Evolutionary conservation across 2,888 invertebrate species (phyloP).

Genomic region (Biston betularia): DNA sequence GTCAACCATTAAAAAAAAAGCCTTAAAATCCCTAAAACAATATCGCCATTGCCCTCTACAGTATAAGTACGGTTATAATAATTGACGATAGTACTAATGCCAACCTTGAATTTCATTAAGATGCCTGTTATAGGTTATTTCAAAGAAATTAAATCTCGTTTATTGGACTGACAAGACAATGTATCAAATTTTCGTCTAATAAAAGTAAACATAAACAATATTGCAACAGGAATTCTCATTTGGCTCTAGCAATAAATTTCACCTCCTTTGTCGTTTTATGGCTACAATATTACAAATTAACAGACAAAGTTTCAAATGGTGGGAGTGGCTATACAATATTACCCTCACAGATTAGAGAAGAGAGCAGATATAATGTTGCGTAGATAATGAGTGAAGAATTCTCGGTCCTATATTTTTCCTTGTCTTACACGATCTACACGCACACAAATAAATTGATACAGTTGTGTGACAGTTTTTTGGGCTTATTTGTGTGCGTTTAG

Average conservation of each 20-base stretch:
- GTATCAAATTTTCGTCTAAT: conserved; percentile 15
- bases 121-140: conserved; percentile 4
- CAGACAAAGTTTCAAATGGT: conserved; percentile 40
- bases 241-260: conserved; percentile 31
- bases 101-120: not conserved
- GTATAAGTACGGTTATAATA: too few relatives aligned
- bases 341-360: not conserved
- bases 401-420: too few relatives aligned
- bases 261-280: conserved; percentile 38
- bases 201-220: conserved; percentile 32
- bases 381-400: too few relatives aligned
- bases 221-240: conserved; percentile 32
- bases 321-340: conserved; percentile 1
- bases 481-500: too few relatives aligned
- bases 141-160: conserved; percentile 17
- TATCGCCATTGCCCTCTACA: too few relatives aligned
- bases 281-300: conserved; percentile 41
- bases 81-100: too few relatives aligned
- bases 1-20: too few relatives aligned
- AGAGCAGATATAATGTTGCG: too few relatives aligned
- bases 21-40: too few relatives aligned
- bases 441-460: too few relatives aligned
- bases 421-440: too few relatives aligned
- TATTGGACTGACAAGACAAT: conserved; percentile 13
- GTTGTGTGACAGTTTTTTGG: too few relatives aligned